Evolutionary conservation across 2,797 vertebrate genomes (phyloP).

Genomic region (Fistularia commersonii): DNA sequence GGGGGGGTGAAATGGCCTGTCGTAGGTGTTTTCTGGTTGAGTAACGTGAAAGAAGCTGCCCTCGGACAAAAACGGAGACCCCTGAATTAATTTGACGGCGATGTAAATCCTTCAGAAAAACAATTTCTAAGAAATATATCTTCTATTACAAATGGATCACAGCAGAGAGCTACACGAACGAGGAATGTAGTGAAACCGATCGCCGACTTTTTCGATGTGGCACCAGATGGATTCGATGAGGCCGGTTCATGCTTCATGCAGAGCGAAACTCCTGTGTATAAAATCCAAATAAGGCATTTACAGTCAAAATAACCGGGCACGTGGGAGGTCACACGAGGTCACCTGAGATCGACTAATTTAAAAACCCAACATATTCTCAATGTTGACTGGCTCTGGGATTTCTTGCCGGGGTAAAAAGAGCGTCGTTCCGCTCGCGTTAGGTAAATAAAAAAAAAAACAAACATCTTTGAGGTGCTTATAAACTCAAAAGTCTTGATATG

Average conservation of each 20-base stretch:
- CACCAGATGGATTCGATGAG: conserved; percentile 7
- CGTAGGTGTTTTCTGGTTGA: conserved; percentile 18
- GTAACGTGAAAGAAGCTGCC: conserved; percentile 18
- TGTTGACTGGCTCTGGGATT: no score
- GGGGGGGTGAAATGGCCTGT: conserved; percentile 24
- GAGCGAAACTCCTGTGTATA: conserved; percentile 16
- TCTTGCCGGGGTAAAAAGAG: no score
- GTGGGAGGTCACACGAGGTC: no score
- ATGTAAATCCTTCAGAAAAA: conserved; percentile 72
- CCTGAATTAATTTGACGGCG: conserved; percentile 37
- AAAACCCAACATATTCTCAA: no score
- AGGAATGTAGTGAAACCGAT: conserved; percentile 52
- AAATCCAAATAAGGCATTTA: neutral
- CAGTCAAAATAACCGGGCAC: conserved; percentile 2
- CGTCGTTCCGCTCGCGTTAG: no score
- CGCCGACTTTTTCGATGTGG: neutral
- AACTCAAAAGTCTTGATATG: no score
- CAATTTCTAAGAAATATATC: conserved; percentile 32
- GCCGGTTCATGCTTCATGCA: conserved; percentile 8
- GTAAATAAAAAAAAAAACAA: no score
- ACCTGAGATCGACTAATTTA: no score
- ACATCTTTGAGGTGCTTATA: no score
- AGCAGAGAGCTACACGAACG: conserved; percentile 55
- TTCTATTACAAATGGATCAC: conserved; percentile 77
- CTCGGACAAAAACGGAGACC: conserved; percentile 15